These are phyloP conservation scores for Drosophila miranda DNA, from an alignment of 1,140 invertebrate genomes.

Conservation along the genomic window DNA sequence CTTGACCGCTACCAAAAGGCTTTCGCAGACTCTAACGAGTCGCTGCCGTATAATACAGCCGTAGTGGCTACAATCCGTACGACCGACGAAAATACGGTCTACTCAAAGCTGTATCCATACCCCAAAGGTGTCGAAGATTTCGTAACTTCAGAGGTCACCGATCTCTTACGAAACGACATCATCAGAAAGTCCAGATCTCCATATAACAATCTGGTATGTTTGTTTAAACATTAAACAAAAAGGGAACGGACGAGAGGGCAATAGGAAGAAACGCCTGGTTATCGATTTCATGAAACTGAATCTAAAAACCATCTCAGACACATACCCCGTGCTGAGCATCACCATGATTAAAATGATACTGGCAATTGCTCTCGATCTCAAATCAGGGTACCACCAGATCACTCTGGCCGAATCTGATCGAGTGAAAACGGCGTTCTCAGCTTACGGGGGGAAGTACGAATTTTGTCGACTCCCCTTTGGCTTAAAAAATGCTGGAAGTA, in stretches of 20 bases:
- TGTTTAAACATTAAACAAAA: too few relatives aligned
- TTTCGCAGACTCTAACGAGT: too few relatives aligned
- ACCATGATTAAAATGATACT: slow-evolving; percentile 17
- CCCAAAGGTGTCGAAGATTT: too few relatives aligned
- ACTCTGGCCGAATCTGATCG: slow-evolving; percentile 7
- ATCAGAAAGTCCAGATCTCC: too few relatives aligned
- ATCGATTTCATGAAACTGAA: slow-evolving; percentile 80
- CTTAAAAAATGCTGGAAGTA: too few relatives aligned
- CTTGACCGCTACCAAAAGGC: too few relatives aligned
- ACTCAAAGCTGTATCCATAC: slow-evolving; percentile 5
- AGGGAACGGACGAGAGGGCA: slow-evolving; percentile 33
- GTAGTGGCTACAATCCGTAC: neutral
- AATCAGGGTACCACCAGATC: slow-evolving; percentile 82
- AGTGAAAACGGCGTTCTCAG: slow-evolving; percentile 16
- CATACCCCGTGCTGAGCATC: slow-evolving; percentile 84
- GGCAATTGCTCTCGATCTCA: slow-evolving; percentile 33
- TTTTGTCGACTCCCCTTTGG: too few relatives aligned
- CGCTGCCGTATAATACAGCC: too few relatives aligned
- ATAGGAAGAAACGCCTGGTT: slow-evolving; percentile 33
- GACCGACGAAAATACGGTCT: slow-evolving; percentile 6
- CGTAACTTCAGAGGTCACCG: too few relatives aligned
- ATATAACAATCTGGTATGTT: slow-evolving; percentile 26
- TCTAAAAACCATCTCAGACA: slow-evolving; percentile 65
- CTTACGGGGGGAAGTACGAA: slow-evolving; percentile 1
- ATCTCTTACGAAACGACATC: too few relatives aligned